Evolutionary conservation across 2,888 invertebrate genomes (phyloP), one percentile per base, ranked within the genome.

Genomic region (Axea sp.): DNA sequence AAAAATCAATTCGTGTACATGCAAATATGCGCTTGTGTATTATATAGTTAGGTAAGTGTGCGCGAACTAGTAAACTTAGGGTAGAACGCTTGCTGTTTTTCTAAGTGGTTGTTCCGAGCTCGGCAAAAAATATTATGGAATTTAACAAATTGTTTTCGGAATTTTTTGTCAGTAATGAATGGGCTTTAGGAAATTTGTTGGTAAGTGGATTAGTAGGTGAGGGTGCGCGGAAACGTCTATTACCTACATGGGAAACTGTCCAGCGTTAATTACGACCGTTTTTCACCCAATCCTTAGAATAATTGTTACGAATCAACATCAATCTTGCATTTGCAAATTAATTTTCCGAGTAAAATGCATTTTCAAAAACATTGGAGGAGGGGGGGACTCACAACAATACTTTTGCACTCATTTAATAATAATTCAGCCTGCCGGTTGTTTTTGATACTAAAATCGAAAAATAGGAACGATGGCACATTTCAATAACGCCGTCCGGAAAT

Each of bases 401-500:
- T n/a, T n/a, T n/a, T n/a, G n/a, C n/a, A n/a, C n/a, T n/a, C n/a
- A n/a, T n/a, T n/a, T n/a, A n/a, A n/a, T n/a, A n/a, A n/a, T n/a
- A n/a, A n/a, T n/a, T n/a, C n/a, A n/a, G n/a, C n/a, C n/a, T n/a
- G n/a, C n/a, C n/a, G n/a, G n/a, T n/a, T n/a, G n/a, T 57, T 57
- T 57, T 31, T 4, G 33, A 19, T 7, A n/a, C 30, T 37, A n/a
- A 22, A 39, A 19, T 8, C 37, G 55, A 33, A 60, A 67, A 55
- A 59, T 55, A 43, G 24, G 53, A 53, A 51, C 28, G 55, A 7
- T 9, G 24, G 53, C 45, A 53, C 45, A 65, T 73, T 73, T 53
- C 59, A 73, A 73, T 65, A 60, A 65, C 59, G 60, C 28, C 24
- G 41, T 7, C 41, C 45, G 47, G 55, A 49, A 55, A 57, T 49